A percentile compares a stretch with the other conserved stretches of the same genome.
phyloP scores from a whole-genome alignment of 2,888 invertebrate species.

The Caenorhabditis virilis region DNA sequence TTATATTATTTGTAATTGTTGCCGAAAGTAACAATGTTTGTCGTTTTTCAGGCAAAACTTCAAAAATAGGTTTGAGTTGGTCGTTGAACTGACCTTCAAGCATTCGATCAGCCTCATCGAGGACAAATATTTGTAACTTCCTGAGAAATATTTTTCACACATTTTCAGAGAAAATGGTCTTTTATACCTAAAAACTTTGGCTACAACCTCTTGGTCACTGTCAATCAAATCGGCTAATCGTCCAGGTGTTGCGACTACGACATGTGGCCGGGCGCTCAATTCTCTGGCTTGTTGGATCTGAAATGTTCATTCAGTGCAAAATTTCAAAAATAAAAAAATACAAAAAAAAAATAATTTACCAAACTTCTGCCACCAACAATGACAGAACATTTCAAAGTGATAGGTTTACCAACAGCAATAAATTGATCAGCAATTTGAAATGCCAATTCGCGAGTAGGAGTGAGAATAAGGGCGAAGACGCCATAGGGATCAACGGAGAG shows the following conservation, averaged over 20 bases:
- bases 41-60: slow-evolving; percentile 71
- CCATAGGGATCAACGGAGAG: slow-evolving; percentile 92
- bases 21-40: slow-evolving; percentile 75
- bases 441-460: slow-evolving; percentile 78
- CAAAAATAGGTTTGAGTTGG: slow-evolving; percentile 79
- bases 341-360: slow-evolving; percentile 19
- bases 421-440: slow-evolving; percentile 82
- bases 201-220: slow-evolving; percentile 73
- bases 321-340: slow-evolving; percentile 1
- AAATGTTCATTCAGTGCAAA: neutral
- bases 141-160: slow-evolving; percentile 76
- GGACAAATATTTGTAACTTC: slow-evolving; percentile 82
- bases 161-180: neutral
- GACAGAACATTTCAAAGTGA: slow-evolving; percentile 82
- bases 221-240: slow-evolving; percentile 88
- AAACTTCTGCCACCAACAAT: slow-evolving; percentile 78
- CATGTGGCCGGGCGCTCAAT: slow-evolving; percentile 83
- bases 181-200: slow-evolving; percentile 73
- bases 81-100: slow-evolving; percentile 72
- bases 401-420: slow-evolving; percentile 84
- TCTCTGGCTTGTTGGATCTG: slow-evolving; percentile 82
- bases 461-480: slow-evolving; percentile 89
- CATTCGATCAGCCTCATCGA: slow-evolving; percentile 94
- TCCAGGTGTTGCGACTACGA: slow-evolving; percentile 95
- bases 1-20: slow-evolving; percentile 85